Percentiles rank a stretch among this genome's conserved stretches.
phyloP scores from a whole-genome alignment of 1,140 invertebrate genomes.

The Drosophila hydei region DNA sequence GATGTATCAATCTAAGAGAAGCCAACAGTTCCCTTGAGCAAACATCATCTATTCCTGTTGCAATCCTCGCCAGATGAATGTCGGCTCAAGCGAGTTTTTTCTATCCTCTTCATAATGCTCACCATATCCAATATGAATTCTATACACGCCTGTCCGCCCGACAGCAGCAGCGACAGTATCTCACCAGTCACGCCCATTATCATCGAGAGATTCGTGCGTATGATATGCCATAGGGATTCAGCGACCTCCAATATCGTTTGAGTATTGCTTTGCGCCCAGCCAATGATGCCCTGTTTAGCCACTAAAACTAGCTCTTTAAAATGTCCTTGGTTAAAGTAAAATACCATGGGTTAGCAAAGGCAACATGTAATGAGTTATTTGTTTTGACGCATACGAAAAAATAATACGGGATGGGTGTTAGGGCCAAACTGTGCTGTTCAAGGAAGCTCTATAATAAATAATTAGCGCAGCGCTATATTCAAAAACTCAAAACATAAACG shows the following conservation, averaged over 20 bases:
- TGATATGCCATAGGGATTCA: constrained; percentile 95
- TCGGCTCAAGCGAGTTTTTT: too few species aligned
- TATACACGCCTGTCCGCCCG: constrained; percentile 96
- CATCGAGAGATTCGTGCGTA: constrained; percentile 96
- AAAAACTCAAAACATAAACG: constrained; percentile 38
- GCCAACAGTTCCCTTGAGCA: too few species aligned
- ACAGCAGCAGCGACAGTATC: constrained; percentile 93
- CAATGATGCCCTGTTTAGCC: constrained; percentile 87
- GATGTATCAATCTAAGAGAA: neutral
- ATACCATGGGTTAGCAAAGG: constrained; percentile 72
- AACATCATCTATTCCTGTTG: too few species aligned
- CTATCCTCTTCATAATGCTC: constrained; percentile 74
- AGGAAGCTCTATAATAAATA: neutral
- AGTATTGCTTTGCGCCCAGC: constrained; percentile 96
- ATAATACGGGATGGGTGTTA: constrained; percentile 48
- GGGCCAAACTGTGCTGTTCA: constrained; percentile 8
- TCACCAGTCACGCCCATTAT: constrained; percentile 94
- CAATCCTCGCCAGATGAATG: too few species aligned
- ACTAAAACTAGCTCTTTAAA: constrained; percentile 84
- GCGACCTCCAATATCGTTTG: constrained; percentile 95
- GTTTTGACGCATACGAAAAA: constrained; percentile 52
- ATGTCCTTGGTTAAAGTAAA: constrained; percentile 84
- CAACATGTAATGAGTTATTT: constrained; percentile 81
- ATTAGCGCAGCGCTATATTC: constrained; percentile 3
- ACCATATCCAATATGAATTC: constrained; percentile 97